Evolutionary conservation across 2,888 invertebrate species (phyloP).

Genomic region (Seira musarum): DNA sequence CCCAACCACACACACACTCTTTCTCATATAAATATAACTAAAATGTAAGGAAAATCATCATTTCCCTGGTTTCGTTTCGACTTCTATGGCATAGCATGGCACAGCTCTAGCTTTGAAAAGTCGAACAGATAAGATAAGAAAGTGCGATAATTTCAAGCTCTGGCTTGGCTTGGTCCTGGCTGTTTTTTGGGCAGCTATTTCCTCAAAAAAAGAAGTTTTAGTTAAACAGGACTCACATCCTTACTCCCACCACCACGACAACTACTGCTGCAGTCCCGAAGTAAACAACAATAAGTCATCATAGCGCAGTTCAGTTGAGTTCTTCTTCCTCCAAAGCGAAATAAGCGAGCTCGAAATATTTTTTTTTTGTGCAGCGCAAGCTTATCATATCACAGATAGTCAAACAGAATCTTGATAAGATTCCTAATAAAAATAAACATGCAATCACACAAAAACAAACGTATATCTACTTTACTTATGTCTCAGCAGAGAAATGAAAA

Average conservation of each 20-base stretch:
- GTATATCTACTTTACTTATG: no score
- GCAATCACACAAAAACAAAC: neutral
- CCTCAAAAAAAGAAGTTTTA: constrained; percentile 49
- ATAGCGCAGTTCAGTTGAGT: constrained; percentile 37
- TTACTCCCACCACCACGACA: constrained; percentile 4
- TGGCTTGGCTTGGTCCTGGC: constrained; percentile 35
- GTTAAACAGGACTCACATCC: constrained; percentile 1
- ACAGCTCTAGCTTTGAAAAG: constrained; percentile 40
- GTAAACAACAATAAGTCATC: constrained; percentile 48
- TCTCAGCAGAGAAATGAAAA: no score
- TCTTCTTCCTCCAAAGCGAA: no score
- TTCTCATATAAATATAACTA: no score
- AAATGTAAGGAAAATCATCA: no score
- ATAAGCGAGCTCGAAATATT: no score
- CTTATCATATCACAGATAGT: constrained; percentile 53
- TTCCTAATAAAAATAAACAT: constrained; percentile 36
- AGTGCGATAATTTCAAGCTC: no score
- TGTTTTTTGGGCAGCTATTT: constrained; percentile 56
- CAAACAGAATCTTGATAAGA: constrained; percentile 58
- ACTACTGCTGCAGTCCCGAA: constrained; percentile 23
- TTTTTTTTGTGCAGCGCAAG: constrained; percentile 30
- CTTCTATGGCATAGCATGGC: no score
- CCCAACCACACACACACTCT: neutral
- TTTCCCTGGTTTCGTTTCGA: no score
- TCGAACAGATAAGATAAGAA: constrained; percentile 55